Evolutionary conservation across 1,140 invertebrate genomes (phyloP), one percentile per base, ranked within the genome.

Genomic region (Macrostomum lignano): DNA sequence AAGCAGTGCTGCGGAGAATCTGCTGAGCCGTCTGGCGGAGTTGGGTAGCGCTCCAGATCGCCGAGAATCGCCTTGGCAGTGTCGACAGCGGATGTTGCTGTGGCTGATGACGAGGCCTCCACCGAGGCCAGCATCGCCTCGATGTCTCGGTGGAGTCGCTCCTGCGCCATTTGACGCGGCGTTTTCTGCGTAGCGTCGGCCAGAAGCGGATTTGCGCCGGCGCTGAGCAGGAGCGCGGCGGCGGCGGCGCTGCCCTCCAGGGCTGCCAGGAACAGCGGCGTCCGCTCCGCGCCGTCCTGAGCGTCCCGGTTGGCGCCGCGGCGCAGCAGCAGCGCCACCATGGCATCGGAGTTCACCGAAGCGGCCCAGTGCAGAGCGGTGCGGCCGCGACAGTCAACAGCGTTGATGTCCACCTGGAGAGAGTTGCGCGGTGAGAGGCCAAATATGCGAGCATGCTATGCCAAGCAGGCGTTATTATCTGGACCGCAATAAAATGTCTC

Each of bases 331-430:
- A 32, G 24, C 20, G n/a, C n/a, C 5, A 32, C 31, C 3, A 28
- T 17, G 4, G 3, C 26, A 7, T 14, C 26, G 7, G 15, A 17
- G 19, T 17, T 9, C 5, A 17, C 19, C 4, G 19, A 13, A 25
- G 31, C 31, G 3, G 31, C 31, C 13, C 19, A 32, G 17, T 32
- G 31, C n/a, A 32, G 13, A n/a, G 19, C 31, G 13, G 31, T 32
- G 13, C 31, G 20, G 4, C 31, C 31, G 24, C 17, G 13, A 26
- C 23, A 17, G 17, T 32, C 31, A 25, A 15, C 13, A 21, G 17
- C 31, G 13, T 32, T 32, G 20, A 32, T 13, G 24, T 32, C 26
- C 6, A 30, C n/a, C n/a, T n/a, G n/a, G n/a, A n/a, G n/a, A n/a
- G n/a, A n/a, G n/a, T n/a, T n/a, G n/a, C n/a, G n/a, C n/a, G n/a